Evolutionary conservation across 2,113 vertebrate species (phyloP), one percentile per base, ranked within the genome.

Genomic region (Tachysurus fulvidraco): DNA sequence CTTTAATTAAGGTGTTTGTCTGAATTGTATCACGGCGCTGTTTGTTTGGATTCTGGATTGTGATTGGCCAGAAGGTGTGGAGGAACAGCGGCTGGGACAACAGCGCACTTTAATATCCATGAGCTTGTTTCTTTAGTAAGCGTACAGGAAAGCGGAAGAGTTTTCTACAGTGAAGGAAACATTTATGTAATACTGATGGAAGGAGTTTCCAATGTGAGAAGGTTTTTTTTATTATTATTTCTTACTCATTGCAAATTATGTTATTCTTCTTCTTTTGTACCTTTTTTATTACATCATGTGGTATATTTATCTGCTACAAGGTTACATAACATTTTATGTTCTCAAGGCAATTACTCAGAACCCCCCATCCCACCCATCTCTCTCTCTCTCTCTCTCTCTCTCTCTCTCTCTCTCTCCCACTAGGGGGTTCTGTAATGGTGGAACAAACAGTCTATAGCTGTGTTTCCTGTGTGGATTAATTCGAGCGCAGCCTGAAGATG

Each of bases 401-500:
- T 57, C 36, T 36, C 36, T 36, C 36, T 36, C 36, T 36, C 36
- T 36, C 36, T 36, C 36, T 77, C 73, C 16, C 46, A 25, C 21
- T 14, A 3, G 30, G 9, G 44, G n/a, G 52, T 57, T 79, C 28
- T 57, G 55, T 44, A 30, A 81, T 0, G 55, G 55, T 60, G 78
- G 55, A 81, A 60, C 30, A 60, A 81, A 60, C 78, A 23, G 54
- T 13, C 77, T 81, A 9, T 81, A 9, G 4, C 30, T 81, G 30
- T 79, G n/a, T 60, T 80, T 41, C 8, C 12, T 60, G 4, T 81
- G 36, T 30, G 60, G 57, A 50, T 60, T 60, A 60, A 81, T 25
- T 60, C 78, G 25, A 79, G 54, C n/a, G 2, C 55, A 7, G 78
- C 78, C 78, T 81, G 55, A 81, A 81, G 78, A 81, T 0, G 19